Evolutionary conservation across 1,140 invertebrate species (phyloP).

Genomic region (Drusus annulatus): DNA sequence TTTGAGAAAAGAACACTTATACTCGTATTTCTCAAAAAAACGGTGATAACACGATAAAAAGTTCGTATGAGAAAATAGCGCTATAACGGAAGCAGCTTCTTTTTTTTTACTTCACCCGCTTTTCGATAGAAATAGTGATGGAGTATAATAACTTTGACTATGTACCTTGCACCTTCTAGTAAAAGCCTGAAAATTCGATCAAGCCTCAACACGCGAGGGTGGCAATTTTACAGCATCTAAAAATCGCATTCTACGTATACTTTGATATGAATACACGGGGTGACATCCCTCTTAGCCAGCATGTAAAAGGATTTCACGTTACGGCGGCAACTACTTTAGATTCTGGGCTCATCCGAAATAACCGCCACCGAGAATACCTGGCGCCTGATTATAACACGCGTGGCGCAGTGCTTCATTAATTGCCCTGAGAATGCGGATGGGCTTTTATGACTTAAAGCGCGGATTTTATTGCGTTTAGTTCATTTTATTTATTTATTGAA

Average conservation of each 20-base stretch:
- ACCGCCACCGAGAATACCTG: background rate
- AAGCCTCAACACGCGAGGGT: background rate
- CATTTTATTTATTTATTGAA: too few species aligned
- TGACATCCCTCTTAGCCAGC: background rate
- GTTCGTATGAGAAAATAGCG: background rate
- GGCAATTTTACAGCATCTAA: slow-evolving; percentile 5
- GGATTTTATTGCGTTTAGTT: too few species aligned
- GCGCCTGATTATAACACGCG: too few species aligned
- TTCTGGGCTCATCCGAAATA: background rate
- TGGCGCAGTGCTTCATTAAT: too few species aligned
- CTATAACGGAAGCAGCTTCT: background rate
- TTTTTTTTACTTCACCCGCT: background rate
- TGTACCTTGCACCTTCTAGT: background rate
- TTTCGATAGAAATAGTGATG: background rate
- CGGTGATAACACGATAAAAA: background rate
- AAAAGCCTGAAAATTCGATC: slow-evolving; percentile 32
- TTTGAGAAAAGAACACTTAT: too few species aligned
- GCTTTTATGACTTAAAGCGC: too few species aligned
- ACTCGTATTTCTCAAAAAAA: too few species aligned
- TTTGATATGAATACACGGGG: background rate
- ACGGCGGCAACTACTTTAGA: background rate
- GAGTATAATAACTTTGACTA: slow-evolving; percentile 10
- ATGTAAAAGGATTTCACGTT: background rate
- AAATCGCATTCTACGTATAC: slow-evolving; percentile 10
- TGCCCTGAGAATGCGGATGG: too few species aligned